Percentiles rank a stretch among this genome's conserved stretches.
phyloP scores from a whole-genome alignment of 2,888 invertebrate genomes.

The Podotricha telesiphe region DNA sequence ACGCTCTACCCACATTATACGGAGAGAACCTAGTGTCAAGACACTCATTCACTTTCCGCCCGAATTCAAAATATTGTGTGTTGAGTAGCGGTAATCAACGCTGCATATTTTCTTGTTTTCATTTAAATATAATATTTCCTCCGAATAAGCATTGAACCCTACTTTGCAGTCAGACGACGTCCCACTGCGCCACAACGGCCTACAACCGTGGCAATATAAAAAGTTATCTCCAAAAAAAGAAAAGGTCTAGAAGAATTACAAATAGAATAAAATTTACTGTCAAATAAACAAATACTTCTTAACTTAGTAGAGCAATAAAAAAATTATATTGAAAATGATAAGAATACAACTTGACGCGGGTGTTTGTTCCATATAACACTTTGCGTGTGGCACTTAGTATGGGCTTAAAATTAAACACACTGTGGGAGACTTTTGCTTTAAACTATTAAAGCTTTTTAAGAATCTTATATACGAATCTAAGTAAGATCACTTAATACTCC shows the following conservation, averaged over 20 bases:
- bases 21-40: no score
- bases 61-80: no score
- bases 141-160: no score
- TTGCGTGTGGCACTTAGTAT: slow-evolving; percentile 15
- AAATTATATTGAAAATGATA: neutral
- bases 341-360: slow-evolving; percentile 2
- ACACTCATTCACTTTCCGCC: no score
- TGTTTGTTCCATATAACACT: slow-evolving; percentile 15
- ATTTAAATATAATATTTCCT: no score
- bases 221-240: neutral
- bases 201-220: neutral
- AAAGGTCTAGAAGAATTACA: neutral
- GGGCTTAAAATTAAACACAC: neutral
- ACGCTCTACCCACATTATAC: no score
- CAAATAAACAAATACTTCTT: neutral
- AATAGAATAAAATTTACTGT: slow-evolving; percentile 6
- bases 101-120: no score
- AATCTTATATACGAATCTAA: no score
- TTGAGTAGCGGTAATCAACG: no score
- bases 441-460: neutral
- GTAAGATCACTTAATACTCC: no score
- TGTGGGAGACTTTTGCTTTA: slow-evolving; percentile 7
- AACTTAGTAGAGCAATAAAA: neutral
- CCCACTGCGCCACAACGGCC: no score
- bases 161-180: no score